These are phyloP conservation scores for Byasa hedistus DNA, from an alignment of 2,888 invertebrate species.

Conservation along the genomic window DNA sequence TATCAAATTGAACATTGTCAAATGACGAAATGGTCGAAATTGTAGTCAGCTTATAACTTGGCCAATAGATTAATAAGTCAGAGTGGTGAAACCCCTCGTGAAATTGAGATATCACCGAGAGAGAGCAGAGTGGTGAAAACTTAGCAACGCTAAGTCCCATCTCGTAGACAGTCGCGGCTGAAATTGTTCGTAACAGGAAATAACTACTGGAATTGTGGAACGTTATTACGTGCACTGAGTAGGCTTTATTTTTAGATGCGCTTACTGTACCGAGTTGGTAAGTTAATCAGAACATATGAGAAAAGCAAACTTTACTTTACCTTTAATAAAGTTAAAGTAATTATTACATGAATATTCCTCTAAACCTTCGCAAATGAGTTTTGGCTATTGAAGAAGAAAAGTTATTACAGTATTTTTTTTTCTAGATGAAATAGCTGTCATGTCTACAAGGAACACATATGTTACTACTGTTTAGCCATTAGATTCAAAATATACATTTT, in stretches of 20 bases:
- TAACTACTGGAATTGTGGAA: slow-evolving; percentile 30
- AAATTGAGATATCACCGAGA: slow-evolving; percentile 66
- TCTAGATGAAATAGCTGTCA: too few species aligned
- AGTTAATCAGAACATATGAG: neutral
- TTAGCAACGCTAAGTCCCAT: slow-evolving; percentile 73
- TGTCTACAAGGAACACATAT: too few species aligned
- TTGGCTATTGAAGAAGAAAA: too few species aligned
- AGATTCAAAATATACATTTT: too few species aligned
- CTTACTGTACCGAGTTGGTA: slow-evolving; percentile 3
- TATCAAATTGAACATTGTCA: neutral
- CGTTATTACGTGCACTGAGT: slow-evolving; percentile 33
- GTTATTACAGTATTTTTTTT: too few species aligned
- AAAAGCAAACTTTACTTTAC: neutral
- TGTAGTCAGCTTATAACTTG: slow-evolving; percentile 49
- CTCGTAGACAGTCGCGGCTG: slow-evolving; percentile 52
- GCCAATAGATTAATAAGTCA: slow-evolving; percentile 57
- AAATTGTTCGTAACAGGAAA: slow-evolving; percentile 38
- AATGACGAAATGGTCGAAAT: slow-evolving; percentile 29
- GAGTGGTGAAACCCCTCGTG: slow-evolving; percentile 59
- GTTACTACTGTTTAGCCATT: too few species aligned
- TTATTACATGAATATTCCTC: neutral
- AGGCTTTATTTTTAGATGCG: slow-evolving; percentile 33
- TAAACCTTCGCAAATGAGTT: too few species aligned
- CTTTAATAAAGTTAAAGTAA: neutral
- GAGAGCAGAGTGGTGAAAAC: slow-evolving; percentile 67